Evolutionary conservation across 2,888 invertebrate genomes (phyloP), one percentile per base, ranked within the genome.

Genomic region (Thymelicus acteon): DNA sequence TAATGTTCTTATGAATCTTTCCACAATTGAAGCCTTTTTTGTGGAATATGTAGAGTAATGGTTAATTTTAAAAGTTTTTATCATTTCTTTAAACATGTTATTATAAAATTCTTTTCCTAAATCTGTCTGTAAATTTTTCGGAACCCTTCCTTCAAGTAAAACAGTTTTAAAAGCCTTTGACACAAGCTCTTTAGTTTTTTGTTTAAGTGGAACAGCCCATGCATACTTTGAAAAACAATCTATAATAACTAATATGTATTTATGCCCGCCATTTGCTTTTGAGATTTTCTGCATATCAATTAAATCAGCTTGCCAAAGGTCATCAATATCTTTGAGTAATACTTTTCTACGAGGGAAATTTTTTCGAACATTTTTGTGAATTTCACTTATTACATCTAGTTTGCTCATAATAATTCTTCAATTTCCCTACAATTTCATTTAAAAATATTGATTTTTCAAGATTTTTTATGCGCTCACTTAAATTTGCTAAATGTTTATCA

Each of bases 281-380:
- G 58, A 58, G 7, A 58, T 24, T 2, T 7, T 31, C n/a, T 58
- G 39, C 60, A 60, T 60, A 39, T 60, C 60, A 12, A 60, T 60
- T 6, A 89, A 77, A 80, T 91, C 88, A 15, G 84, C 83, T 80
- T 90, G 90, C 88, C 85, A 88, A 19, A 87, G 77, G 74, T 90
- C 86, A 78, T 88, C 82, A 6, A 88, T 75, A 57, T 81, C 85
- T 73, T 83, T 83, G 47, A 84, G 76, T 19, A 84, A 77, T 39
- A 84, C 83, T 61, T 74, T 71, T 54, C 86, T 75, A 37, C 85
- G 75, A 31, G 75, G 75, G 66, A 78, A 54, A 24, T 24, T 54
- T 10, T 13, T 24, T 49, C 49, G n/a, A 4, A 15, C n/a, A 49
- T n/a, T n/a, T 49, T 15, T 49, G 10, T 49, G 49, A 49, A 49